phyloP scores from a whole-genome alignment of 2,888 invertebrate species.

The Epirrhoe alternata region DNA sequence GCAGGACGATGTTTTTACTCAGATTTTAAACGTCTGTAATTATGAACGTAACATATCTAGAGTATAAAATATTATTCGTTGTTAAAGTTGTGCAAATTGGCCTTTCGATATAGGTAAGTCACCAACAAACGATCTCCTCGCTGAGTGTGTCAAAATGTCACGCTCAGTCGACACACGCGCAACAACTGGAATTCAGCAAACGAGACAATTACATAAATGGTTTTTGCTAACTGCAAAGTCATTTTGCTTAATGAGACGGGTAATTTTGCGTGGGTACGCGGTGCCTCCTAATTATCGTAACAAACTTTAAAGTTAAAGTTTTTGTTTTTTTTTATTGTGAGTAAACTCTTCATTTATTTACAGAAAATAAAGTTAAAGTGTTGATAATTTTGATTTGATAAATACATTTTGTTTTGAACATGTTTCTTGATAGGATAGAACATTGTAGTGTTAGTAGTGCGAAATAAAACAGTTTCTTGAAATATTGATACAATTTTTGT shows the following conservation, averaged over 20 bases:
- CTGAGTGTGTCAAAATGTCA: constrained; percentile 24
- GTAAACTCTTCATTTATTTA: too few species aligned
- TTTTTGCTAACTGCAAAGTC: constrained; percentile 24
- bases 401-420: not conserved
- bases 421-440: not conserved
- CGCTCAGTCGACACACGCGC: constrained; percentile 12
- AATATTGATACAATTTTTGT: not conserved
- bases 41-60: too few species aligned
- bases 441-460: not conserved
- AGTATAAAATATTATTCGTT: too few species aligned
- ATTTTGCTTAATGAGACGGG: constrained; percentile 20
- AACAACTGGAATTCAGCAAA: constrained; percentile 22
- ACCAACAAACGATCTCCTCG: constrained; percentile 9
- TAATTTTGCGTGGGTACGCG: constrained; percentile 8
- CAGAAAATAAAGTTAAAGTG: not conserved
- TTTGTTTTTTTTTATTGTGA: too few species aligned
- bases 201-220: constrained; percentile 23
- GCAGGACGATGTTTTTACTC: too few species aligned
- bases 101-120: constrained; percentile 11
- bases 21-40: too few species aligned
- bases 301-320: not conserved
- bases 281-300: not conserved
- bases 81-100: not conserved
- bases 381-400: not conserved
- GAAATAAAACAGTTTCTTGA: not conserved